Base-by-base conservation (phyloP, 2,113 vertebrate genomes). In the Sylvicapra grimmia region DNA sequence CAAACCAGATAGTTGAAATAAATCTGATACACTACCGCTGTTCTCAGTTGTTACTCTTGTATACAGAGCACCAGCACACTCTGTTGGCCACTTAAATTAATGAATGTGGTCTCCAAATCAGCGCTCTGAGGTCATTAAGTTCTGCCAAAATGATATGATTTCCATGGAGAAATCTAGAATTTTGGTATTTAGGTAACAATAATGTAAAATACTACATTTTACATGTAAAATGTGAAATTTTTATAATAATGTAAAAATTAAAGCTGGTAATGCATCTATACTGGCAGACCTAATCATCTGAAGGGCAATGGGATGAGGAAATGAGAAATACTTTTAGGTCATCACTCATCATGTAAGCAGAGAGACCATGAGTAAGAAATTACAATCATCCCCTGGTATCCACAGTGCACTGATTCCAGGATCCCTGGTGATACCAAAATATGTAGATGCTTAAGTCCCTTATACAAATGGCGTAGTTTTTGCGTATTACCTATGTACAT, bases 11-110 rank as follows among this genome's bases (percentile, higher is more conserved):
- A 51, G 5, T 65, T 53, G 29, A 79, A 89, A 40, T 89, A 40
- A 75, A 44, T 36, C 59, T 51, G 36, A 68, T 8, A 21, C 6
- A 25, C 1, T 5, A 13, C 13, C 3, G 5, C 54, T 47, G 9
- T 2, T 5, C 1, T 0, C 29, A 51, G 18, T 3, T 27, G 7
- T 63, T 95, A 47, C 87, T 85, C 15, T 14, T 97, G 31, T 6
- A n/a, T 10, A 44, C 7, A 94, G 98, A 51, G 29, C 97, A 31
- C 58, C 93, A 97, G 97, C 95, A 77, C 98, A 75, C 98, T 93
- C 98, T 98, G 36, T 98, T 98, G 98, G 97, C 75, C 21, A 56
- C 31, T 77, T n/a, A 47, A 63, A 86, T 83, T 87, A 98, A 56
- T 27, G 63, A 93, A 77, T 44, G 8, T 53, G 54, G 51, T 54